Evolutionary conservation across 1,140 invertebrate genomes (phyloP), one percentile per base, ranked within the genome.

Genomic region (Ceratitis capitata): DNA sequence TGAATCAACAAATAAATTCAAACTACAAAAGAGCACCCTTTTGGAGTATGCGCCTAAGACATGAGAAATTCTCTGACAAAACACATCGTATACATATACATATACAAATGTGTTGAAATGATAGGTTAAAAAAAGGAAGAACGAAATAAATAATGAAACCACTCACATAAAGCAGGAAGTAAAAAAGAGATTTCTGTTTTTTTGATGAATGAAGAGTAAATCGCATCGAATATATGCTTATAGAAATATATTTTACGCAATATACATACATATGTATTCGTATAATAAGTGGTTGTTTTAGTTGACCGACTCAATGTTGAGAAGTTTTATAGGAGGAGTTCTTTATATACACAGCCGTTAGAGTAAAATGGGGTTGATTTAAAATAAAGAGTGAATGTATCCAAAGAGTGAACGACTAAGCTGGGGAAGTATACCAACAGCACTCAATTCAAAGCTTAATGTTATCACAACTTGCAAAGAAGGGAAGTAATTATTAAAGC

Each of bases 301-400:
- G 16, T 23, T 45, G 39, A 32, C 23, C 29, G 6, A 23, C 39
- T 47, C n/a, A 5, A 39, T 45, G 19, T 45, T 45, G 69, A 39
- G 39, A 78, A 78, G 69, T 78, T 29, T 42, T 78, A 78, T 45
- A 78, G 35, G 35, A 23, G 69, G 7, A n/a, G 32, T 14, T 10
- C 26, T n/a, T 69, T 26, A 39, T 74, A 74, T 39, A 74, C 14
- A 74, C n/a, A n/a, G n/a, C 58, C 26, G 39, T 19, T 19, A 19
- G n/a, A n/a, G n/a, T n/a, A n/a, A n/a, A n/a, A 74, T 12, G n/a
- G 69, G 69, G 69, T 78, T 78, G 69, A 19, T 78, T 78, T 45
- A 1, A 7, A 12, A n/a, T n/a, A 61, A 26, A 29, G 56, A 61
- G 56, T 61, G 56, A 61, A 61, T 12, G n/a, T 32, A 39, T 6